These are phyloP conservation scores for Trinectes maculatus DNA, from an alignment of 2,113 vertebrate genomes.

Conservation along the genomic window DNA sequence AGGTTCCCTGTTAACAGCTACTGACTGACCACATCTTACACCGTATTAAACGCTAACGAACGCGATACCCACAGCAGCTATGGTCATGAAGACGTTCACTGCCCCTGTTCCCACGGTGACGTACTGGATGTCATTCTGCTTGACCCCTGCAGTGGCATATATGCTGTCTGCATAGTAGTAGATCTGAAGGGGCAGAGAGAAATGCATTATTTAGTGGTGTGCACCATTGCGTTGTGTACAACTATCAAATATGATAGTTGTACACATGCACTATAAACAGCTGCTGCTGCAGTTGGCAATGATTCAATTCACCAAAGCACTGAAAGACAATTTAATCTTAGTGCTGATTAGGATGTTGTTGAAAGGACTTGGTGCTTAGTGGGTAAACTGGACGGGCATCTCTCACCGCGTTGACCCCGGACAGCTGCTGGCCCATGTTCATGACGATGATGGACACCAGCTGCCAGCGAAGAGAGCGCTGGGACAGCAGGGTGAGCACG, in stretches of 20 bases:
- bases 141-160: constrained; percentile 86
- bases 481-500: constrained; percentile 82
- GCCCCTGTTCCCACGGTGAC: constrained; percentile 90
- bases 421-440: constrained; percentile 94
- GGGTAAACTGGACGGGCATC: neutral
- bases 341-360: neutral
- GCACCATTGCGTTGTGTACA: too few species aligned
- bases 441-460: constrained; percentile 86
- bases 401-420: constrained; percentile 89
- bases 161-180: constrained; percentile 95
- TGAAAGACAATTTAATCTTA: neutral
- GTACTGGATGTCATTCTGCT: constrained; percentile 80
- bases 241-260: too few species aligned
- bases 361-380: too few species aligned
- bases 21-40: too few species aligned
- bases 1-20: neutral
- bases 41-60: accelerated
- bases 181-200: constrained; percentile 79
- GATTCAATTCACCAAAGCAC: too few species aligned
- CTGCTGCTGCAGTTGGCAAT: too few species aligned
- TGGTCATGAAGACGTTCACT: constrained; percentile 90
- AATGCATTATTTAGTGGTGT: neutral
- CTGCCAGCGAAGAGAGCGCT: constrained; percentile 89
- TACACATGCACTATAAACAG: too few species aligned
- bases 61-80: constrained; percentile 83